These are phyloP conservation scores for Vombatus ursinus DNA, from an alignment of 2,113 vertebrate species.

Conservation along the genomic window DNA sequence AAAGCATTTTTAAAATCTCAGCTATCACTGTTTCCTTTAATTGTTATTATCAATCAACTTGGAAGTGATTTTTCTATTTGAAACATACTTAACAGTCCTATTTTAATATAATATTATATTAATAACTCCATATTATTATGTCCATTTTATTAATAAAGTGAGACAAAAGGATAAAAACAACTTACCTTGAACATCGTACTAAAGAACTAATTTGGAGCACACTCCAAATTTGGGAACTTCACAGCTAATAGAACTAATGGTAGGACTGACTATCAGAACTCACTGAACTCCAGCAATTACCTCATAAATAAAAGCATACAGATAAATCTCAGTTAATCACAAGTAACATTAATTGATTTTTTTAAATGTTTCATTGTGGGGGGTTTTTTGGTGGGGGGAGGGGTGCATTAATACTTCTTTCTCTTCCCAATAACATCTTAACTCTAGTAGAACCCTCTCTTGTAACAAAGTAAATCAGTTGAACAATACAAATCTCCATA, in stretches of 20 bases:
- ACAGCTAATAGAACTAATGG: not conserved
- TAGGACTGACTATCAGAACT: not conserved
- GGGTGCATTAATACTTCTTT: not conserved
- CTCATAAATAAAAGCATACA: not conserved
- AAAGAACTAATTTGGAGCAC: no score
- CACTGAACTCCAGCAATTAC: not conserved
- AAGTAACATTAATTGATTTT: not conserved
- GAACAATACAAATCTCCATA: not conserved
- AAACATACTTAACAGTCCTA: constrained; percentile 26
- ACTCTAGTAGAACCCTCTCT: not conserved
- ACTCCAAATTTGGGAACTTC: no score
- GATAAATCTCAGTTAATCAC: not conserved
- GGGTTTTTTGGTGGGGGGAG: not conserved
- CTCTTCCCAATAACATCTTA: not conserved
- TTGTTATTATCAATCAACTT: constrained; percentile 48
- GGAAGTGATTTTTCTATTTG: constrained; percentile 23
- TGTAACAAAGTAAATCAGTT: not conserved
- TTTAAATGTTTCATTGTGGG: not conserved
- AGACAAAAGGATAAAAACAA: constrained; percentile 29
- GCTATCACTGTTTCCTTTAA: not conserved
- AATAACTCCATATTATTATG: not conserved
- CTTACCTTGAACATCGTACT: constrained; percentile 18
- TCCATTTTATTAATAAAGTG: constrained; percentile 26
- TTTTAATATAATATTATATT: constrained; percentile 21
- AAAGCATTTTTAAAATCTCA: constrained; percentile 42